Evolutionary conservation across 2,113 vertebrate species (phyloP).

Genomic region (Myotis lucifugus): DNA sequence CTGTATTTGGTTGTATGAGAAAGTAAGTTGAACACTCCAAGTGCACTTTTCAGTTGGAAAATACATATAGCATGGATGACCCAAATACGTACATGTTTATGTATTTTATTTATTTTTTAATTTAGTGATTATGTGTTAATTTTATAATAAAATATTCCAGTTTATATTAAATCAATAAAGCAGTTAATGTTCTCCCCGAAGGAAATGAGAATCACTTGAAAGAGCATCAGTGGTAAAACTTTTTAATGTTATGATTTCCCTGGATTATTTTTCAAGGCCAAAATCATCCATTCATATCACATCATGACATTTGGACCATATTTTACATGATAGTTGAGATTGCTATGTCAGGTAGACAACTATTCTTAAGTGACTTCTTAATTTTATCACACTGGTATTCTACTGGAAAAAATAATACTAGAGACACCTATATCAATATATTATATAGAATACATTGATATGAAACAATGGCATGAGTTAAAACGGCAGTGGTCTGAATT

Average conservation of each 20-base stretch:
- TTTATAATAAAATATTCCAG: not conserved
- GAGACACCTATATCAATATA: not conserved
- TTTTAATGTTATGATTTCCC: not conserved
- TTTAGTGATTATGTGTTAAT: not conserved
- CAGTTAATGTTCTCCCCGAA: not conserved
- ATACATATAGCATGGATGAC: not conserved
- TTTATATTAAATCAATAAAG: not conserved
- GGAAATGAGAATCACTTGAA: not conserved
- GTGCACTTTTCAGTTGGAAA: not conserved
- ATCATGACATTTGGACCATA: not conserved
- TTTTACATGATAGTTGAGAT: not conserved
- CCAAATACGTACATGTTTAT: not conserved
- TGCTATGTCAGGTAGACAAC: not conserved
- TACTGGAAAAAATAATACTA: not conserved
- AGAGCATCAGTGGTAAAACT: not conserved
- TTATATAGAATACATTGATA: not conserved
- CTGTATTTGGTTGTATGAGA: not conserved
- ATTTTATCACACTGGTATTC: not conserved
- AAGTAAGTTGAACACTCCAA: not conserved
- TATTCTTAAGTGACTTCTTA: not conserved
- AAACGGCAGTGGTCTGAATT: not conserved
- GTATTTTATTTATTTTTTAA: not conserved
- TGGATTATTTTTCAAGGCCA: not conserved
- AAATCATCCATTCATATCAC: not conserved
- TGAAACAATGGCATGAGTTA: not conserved